These are phyloP conservation scores for Trachurus trachurus DNA, from an alignment of 2,797 vertebrate species.

Conservation along the genomic window DNA sequence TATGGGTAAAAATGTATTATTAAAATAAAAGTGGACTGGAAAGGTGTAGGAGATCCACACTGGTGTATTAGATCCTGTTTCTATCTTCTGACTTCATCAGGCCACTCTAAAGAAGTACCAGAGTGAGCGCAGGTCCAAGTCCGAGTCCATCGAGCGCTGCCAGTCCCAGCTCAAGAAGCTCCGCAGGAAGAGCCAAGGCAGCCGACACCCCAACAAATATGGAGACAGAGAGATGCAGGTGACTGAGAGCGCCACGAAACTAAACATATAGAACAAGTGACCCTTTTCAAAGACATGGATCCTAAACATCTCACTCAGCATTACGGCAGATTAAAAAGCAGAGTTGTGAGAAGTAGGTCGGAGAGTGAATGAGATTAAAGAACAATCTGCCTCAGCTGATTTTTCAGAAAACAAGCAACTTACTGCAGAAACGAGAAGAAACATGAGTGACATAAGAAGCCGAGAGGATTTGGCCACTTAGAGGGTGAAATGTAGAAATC, in stretches of 20 bases:
- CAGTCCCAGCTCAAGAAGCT: constrained; percentile 92
- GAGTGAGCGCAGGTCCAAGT: constrained; percentile 88
- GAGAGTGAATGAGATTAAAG: constrained; percentile 66
- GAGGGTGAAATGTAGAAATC: constrained; percentile 29
- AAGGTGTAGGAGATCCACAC: not conserved
- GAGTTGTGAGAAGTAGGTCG: constrained; percentile 47
- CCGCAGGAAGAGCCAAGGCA: constrained; percentile 89
- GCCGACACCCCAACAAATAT: constrained; percentile 91
- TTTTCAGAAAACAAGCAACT: constrained; percentile 58
- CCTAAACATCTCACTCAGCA: constrained; percentile 22
- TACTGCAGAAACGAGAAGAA: constrained; percentile 31
- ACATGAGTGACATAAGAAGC: constrained; percentile 44
- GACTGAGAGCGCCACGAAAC: not conserved
- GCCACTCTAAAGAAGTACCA: constrained; percentile 92
- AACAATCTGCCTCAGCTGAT: constrained; percentile 73
- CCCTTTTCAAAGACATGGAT: constrained; percentile 20
- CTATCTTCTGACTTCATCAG: constrained; percentile 62
- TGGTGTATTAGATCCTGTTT: not conserved
- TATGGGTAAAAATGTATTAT: not conserved
- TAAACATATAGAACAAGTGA: not conserved
- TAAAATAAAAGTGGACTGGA: not conserved
- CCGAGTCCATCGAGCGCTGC: constrained; percentile 89
- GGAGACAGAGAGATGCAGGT: constrained; percentile 93
- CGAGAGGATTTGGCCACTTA: constrained; percentile 44
- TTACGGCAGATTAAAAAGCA: constrained; percentile 50